Percentiles rank a stretch among this genome's conserved stretches.
Evolutionary conservation across 2,888 invertebrate species (phyloP).

Genomic region (Spicauda simplicius): DNA sequence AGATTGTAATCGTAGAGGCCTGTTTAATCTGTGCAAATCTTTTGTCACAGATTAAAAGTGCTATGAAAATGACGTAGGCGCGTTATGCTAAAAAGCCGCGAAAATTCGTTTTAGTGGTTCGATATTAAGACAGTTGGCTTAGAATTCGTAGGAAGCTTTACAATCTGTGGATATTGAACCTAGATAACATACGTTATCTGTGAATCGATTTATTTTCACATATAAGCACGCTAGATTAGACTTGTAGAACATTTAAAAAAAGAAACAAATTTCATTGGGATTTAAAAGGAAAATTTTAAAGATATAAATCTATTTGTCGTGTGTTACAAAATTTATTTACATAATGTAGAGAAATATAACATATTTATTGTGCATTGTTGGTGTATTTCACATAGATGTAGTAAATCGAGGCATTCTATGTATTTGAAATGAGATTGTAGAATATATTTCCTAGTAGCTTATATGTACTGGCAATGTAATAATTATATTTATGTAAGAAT

Average conservation of each 20-base stretch:
- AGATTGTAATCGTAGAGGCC: background rate
- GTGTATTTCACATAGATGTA: conserved; percentile 21
- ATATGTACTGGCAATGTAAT: conserved; percentile 8
- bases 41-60: background rate
- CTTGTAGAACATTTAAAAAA: background rate
- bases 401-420: conserved; percentile 19
- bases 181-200: conserved; percentile 16
- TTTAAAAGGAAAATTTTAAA: background rate
- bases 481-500: conserved; percentile 21
- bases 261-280: background rate
- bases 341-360: background rate
- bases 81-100: background rate
- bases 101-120: background rate
- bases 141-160: conserved; percentile 17
- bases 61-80: background rate
- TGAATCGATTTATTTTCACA: conserved; percentile 19
- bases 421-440: conserved; percentile 19
- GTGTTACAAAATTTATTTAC: background rate
- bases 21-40: background rate
- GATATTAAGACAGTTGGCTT: background rate
- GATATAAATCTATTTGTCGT: background rate
- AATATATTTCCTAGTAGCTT: conserved; percentile 20
- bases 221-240: conserved; percentile 30
- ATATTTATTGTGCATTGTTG: conserved; percentile 17
- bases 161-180: conserved; percentile 2